Evolutionary conservation across 1,140 invertebrate genomes (phyloP), one percentile per base, ranked within the genome.

Genomic region (Heliconius nattereri): DNA sequence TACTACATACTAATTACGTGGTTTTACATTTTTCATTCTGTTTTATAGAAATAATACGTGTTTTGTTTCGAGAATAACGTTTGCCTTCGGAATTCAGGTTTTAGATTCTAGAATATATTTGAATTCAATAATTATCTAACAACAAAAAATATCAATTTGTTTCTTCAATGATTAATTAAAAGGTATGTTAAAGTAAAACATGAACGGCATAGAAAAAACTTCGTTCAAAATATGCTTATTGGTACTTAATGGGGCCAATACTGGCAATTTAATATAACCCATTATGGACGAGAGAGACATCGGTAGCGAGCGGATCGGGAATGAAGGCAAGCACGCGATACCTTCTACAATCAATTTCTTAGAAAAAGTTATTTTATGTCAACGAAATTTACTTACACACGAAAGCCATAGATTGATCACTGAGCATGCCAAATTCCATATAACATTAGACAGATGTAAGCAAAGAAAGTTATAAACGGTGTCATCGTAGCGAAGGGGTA

Each of bases 321-420:
- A 91, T 91, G 86, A 87, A 86, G 32, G 75, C 29, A 85, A 79
- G 82, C 91, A 93, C 91, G 91, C 91, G 86, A 93, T 86, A 83
- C 73, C 49, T 75, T 81, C 82, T 83, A 81, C 89, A 91, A 91
- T 93, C 88, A 91, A 93, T 93, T 91, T 90, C 87, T 90, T 91
- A 90, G 85, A 86, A 85, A 88, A 92, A 91, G 86, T 89, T 91
- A 91, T 91, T 91, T 90, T 85, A 90, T 87, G 87, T 86, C 80
- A 84, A 79, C 83, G 78, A 83, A 72, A 79, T 82, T 86, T 83
- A 85, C 86, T 85, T 80, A 78, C 83, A 86, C 89, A 89, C 88
- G 89, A 82, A 86, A 26, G 85, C 76, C 84, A 66, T 80, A 74
- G 82, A 89, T 90, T 89, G 87, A 89, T 89, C 87, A 88, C 77